These are phyloP conservation scores for Tupaia chinensis DNA, from an alignment of 2,113 vertebrate genomes.

Conservation along the genomic window DNA sequence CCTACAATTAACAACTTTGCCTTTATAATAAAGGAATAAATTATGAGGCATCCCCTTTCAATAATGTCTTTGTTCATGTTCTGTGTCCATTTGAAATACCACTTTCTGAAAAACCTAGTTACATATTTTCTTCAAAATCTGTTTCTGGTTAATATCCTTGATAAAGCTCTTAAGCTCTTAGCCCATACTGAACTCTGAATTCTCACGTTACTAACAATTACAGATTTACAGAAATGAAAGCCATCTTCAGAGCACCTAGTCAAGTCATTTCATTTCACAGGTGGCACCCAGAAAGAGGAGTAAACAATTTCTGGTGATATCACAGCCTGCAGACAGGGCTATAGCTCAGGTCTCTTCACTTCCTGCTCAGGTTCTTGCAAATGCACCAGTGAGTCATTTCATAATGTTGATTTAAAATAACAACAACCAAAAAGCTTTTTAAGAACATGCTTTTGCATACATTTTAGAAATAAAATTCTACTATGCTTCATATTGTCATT, in stretches of 20 bases:
- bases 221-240: slow-evolving; percentile 10
- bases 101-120: slow-evolving; percentile 35
- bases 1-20: background rate
- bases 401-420: background rate
- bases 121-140: slow-evolving; percentile 43
- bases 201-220: slow-evolving; percentile 36
- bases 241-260: background rate
- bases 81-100: background rate
- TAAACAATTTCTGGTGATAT: background rate
- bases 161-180: slow-evolving; percentile 12
- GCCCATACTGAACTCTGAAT: background rate
- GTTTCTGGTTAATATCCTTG: slow-evolving; percentile 8
- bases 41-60: background rate
- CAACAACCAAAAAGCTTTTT: background rate
- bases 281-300: background rate
- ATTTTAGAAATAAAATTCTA: slow-evolving; percentile 29
- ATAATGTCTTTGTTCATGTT: background rate
- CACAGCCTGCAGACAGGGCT: background rate
- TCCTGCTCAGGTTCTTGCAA: background rate
- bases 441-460: background rate
- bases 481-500: background rate
- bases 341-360: background rate
- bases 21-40: background rate
- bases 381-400: background rate
- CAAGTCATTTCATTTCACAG: slow-evolving; percentile 9